Base-by-base conservation (phyloP, 2,113 vertebrate species). In the Aplodontia rufa region DNA sequence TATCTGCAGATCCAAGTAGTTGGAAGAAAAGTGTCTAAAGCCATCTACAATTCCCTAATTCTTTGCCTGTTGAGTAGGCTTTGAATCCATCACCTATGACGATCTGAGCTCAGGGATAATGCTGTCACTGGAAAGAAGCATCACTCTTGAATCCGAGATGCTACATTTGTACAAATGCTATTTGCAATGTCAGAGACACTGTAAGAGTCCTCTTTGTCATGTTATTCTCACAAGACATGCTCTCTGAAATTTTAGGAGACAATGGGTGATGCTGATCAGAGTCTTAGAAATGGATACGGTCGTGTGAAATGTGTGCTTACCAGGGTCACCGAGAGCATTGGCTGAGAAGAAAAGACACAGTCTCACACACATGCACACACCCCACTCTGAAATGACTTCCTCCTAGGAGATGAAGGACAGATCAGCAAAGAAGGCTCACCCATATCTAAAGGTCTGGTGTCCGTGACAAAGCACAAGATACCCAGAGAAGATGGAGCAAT, bases 401-500 rank as follows among this genome's bases (percentile, higher is more conserved):
- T 79, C 49, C 78, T 76, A 28, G 8, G 42, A 66, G 75, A 11
- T 72, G 94, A 30, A 64, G 53, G 35, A n/a, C n/a, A n/a, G n/a
- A 28, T 6, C 95, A 91, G 42, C 72, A 72, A 64, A 80, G 51
- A 53, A 68, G 22, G 4, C 60, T 55, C 40, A 90, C 78, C 87
- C 87, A 86, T 51, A 91, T 69, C 30, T 64, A 49, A 87, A 75
- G 8, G 12, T 4, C n/a, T 9, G 60, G 68, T 82, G 84, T 88
- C 81, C 4, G 1, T 92, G 81, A 95, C 87, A 79, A 94, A 94
- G 84, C 22, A 4, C 80, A 71, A 0, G 28, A 6, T 12, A n/a
- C 53, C 53, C 22, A 30, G 26, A 55, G 47, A 55, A 86, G 69
- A 47, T 24, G 14, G 71, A 79, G 20, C 8, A 2, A 26, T 69